These are phyloP conservation scores for Denticeps clupeoides DNA, from an alignment of 2,797 vertebrate genomes.

Conservation along the genomic window DNA sequence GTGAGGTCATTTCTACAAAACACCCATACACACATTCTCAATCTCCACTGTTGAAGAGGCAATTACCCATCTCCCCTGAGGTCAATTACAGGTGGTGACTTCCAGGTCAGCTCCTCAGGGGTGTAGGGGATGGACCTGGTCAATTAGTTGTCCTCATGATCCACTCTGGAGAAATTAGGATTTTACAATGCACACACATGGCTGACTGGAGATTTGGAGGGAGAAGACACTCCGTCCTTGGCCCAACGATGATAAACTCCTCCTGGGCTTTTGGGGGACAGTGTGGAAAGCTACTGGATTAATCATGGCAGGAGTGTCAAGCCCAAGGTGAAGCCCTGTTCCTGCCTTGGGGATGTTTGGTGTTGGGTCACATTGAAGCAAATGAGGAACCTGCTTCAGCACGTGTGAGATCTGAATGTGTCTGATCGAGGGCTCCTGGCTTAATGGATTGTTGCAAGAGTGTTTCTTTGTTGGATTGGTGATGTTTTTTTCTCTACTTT, in stretches of 20 bases:
- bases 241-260: constrained; percentile 39
- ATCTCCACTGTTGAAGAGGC: constrained; percentile 25
- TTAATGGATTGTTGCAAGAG: no score
- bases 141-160: constrained; percentile 25
- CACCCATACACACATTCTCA: constrained; percentile 36
- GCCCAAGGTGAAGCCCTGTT: constrained; percentile 42
- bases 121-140: constrained; percentile 37
- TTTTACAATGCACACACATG: constrained; percentile 44
- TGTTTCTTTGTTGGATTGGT: no score
- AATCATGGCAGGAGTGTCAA: constrained; percentile 46
- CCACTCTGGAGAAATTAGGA: constrained; percentile 35
- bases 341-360: no score
- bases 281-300: constrained; percentile 45
- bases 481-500: no score
- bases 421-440: no score
- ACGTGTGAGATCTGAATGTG: background rate
- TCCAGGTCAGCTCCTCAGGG: constrained; percentile 45
- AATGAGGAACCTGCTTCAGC: constrained; percentile 21
- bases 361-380: constrained; percentile 14
- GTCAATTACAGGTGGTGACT: constrained; percentile 50
- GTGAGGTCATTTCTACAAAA: no score
- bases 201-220: background rate
- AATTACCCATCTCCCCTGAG: constrained; percentile 32
- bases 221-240: constrained; percentile 48
- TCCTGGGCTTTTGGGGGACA: constrained; percentile 28